These are phyloP conservation scores for Antitype chi DNA, from an alignment of 2,888 invertebrate genomes.

Conservation along the genomic window DNA sequence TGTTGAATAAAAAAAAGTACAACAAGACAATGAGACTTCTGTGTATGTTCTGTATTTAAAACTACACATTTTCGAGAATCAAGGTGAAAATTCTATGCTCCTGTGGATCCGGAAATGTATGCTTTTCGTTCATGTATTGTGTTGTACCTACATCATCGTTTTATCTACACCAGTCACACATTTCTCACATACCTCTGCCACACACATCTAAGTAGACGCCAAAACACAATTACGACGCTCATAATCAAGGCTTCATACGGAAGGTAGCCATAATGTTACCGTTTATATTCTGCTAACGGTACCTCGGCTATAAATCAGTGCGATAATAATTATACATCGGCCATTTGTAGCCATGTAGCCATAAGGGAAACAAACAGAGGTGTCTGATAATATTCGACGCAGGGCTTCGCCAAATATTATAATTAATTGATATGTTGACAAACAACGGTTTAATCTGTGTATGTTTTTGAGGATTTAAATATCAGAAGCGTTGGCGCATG, in stretches of 20 bases:
- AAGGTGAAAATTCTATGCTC: too few species aligned
- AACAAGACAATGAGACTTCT: not conserved
- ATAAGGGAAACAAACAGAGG: slow-evolving; percentile 80
- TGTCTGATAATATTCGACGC: slow-evolving; percentile 74
- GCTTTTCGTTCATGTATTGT: not conserved
- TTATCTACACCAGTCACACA: not conserved
- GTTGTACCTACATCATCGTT: not conserved
- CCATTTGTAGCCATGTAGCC: slow-evolving; percentile 85
- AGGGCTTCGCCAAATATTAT: slow-evolving; percentile 47
- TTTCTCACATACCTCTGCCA: slow-evolving; percentile 2
- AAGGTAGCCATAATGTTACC: slow-evolving; percentile 75
- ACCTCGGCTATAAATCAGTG: slow-evolving; percentile 85
- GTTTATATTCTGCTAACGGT: slow-evolving; percentile 88
- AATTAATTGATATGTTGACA: slow-evolving; percentile 64
- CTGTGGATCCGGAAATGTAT: not conserved
- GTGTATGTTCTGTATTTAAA: not conserved
- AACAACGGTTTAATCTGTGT: slow-evolving; percentile 53
- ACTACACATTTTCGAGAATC: not conserved
- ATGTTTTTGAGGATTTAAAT: slow-evolving; percentile 36
- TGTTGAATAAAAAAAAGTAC: not conserved
- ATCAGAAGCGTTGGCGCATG: slow-evolving; percentile 9
- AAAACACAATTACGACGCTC: slow-evolving; percentile 63
- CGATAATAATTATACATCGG: slow-evolving; percentile 87
- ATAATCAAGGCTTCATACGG: slow-evolving; percentile 65
- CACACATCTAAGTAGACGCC: slow-evolving; percentile 50